Conservation (phyloP, 1,140 invertebrate species). For the Bombus polaris region DNA sequence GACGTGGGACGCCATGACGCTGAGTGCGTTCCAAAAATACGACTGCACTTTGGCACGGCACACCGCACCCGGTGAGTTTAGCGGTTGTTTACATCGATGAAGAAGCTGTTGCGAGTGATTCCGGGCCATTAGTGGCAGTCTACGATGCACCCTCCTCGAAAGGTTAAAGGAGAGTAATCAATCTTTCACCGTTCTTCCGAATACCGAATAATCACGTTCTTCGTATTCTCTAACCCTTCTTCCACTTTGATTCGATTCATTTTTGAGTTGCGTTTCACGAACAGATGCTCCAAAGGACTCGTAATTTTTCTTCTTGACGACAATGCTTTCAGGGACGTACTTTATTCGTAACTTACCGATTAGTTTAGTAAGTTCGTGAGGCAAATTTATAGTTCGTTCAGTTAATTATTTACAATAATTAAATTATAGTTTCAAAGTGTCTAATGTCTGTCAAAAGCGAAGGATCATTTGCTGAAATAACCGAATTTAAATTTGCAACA, state of each 20-base stretch:
- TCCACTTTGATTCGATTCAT: not conserved
- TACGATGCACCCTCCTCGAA: conserved; percentile 57
- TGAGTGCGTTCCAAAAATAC: conserved; percentile 77
- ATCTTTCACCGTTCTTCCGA: not conserved
- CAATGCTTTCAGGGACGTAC: not conserved
- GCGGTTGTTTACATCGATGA: conserved; percentile 80
- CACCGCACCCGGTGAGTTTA: conserved; percentile 65
- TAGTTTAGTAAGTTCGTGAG: too few relatives aligned
- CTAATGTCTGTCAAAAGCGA: too few relatives aligned
- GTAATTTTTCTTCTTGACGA: not conserved
- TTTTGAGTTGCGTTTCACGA: not conserved
- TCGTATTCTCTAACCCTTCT: not conserved
- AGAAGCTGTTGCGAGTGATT: conserved; percentile 76
- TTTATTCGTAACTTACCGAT: not conserved
- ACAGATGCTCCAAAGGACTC: not conserved
- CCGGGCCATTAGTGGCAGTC: conserved; percentile 73
- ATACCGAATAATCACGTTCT: not conserved
- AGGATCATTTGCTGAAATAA: not conserved
- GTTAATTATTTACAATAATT: too few relatives aligned
- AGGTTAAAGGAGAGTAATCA: not conserved
- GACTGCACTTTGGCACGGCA: conserved; percentile 73
- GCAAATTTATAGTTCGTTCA: too few relatives aligned
- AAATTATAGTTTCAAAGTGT: too few relatives aligned
- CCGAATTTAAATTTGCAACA: not conserved
- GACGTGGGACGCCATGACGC: conserved; percentile 74